These are phyloP conservation scores for Salvelinus fontinalis DNA, from an alignment of 2,113 vertebrate species.

Conservation along the genomic window DNA sequence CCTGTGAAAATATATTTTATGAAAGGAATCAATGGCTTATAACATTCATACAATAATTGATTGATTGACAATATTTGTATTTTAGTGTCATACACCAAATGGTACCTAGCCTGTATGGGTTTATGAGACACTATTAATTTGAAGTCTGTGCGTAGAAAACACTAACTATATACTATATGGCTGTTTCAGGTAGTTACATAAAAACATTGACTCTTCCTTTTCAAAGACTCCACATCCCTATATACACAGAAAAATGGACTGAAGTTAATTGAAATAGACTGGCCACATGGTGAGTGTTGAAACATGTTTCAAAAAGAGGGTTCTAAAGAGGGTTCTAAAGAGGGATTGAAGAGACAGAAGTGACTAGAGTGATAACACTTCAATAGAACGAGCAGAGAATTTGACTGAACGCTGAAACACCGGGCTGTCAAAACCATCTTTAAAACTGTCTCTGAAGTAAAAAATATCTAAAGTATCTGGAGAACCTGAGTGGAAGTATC, in stretches of 20 bases:
- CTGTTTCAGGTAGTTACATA: no score
- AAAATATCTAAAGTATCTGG: no score
- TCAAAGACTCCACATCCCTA: no score
- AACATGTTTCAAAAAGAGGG: conserved; percentile 10
- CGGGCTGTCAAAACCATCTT: conserved; percentile 10
- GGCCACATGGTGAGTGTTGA: neutral
- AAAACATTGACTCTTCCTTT: no score
- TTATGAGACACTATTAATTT: no score
- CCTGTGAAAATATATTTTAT: conserved; percentile 65
- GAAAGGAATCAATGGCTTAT: neutral
- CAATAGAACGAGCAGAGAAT: neutral
- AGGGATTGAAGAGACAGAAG: conserved; percentile 8
- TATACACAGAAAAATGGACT: no score
- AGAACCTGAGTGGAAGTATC: neutral
- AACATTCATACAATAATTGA: no score
- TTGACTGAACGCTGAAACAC: conserved; percentile 9
- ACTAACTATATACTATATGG: no score
- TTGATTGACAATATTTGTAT: no score
- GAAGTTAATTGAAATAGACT: neutral
- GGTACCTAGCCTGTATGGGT: no score
- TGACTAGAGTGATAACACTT: conserved; percentile 12
- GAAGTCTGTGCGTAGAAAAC: no score
- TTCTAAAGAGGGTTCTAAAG: conserved; percentile 16
- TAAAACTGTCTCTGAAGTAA: neutral
- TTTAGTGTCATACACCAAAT: no score